Percentiles rank a stretch among this genome's conserved stretches.
phyloP scores from a whole-genome alignment of 2,888 invertebrate genomes.

The Platycheirus albimanus region DNA sequence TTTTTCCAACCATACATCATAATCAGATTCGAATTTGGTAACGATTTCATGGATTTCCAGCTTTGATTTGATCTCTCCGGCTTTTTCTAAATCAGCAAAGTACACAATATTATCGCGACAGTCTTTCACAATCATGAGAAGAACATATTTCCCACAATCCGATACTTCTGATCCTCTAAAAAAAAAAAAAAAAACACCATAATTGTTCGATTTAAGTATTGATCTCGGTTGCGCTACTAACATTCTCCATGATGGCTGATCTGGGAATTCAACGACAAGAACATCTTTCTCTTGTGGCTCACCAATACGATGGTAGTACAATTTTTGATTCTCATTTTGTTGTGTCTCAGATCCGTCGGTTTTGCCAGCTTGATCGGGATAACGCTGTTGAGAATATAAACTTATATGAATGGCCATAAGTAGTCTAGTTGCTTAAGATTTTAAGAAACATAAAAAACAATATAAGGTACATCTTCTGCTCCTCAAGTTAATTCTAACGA shows the following conservation, averaged over 20 bases:
- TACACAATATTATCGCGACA: constrained; percentile 96
- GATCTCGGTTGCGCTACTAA: too few relatives aligned
- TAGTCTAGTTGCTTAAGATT: too few relatives aligned
- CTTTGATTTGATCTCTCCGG: constrained; percentile 86
- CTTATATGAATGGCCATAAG: too few relatives aligned
- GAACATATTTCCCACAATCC: constrained; percentile 95
- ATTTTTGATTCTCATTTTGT: constrained; percentile 94
- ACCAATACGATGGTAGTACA: constrained; percentile 95
- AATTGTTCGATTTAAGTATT: not conserved
- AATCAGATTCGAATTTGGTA: constrained; percentile 95
- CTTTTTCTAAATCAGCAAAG: constrained; percentile 89
- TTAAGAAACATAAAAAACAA: too few relatives aligned
- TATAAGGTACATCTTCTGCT: too few relatives aligned
- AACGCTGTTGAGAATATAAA: constrained; percentile 84
- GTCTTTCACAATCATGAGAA: constrained; percentile 92
- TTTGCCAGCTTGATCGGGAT: constrained; percentile 91
- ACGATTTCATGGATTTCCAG: constrained; percentile 91
- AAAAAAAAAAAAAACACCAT: not conserved
- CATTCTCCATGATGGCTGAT: constrained; percentile 96
- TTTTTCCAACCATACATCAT: constrained; percentile 86
- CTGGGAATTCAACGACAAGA: constrained; percentile 93
- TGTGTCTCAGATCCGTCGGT: constrained; percentile 96
- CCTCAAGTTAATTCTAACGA: not conserved
- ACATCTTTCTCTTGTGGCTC: constrained; percentile 94
- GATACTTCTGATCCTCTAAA: constrained; percentile 92